A percentile compares a stretch with the other conserved stretches of the same genome.
These are phyloP conservation scores for Anguilla japonica DNA, from an alignment of 2,113 vertebrate genomes.

Conservation along the genomic window DNA sequence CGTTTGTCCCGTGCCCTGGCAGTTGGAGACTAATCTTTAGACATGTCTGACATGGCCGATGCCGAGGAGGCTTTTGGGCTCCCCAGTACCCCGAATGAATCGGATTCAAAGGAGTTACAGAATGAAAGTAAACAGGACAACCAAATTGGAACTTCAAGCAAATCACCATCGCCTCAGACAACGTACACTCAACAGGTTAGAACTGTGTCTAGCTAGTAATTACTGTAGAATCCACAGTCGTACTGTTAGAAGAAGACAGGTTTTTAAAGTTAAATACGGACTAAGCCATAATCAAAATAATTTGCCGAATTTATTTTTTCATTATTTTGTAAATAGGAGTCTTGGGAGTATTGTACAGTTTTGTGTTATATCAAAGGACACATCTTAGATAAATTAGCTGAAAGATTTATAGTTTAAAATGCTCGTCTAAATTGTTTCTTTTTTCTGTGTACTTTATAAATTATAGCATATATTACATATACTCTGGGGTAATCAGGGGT, in stretches of 20 bases:
- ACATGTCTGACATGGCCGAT: conserved; percentile 82
- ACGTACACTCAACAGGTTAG: conserved; percentile 84
- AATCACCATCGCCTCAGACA: conserved; percentile 77
- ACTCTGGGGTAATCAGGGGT: too few species aligned
- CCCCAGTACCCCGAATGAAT: conserved; percentile 74
- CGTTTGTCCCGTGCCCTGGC: not conserved
- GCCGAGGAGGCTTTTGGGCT: conserved; percentile 85
- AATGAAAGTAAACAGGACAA: conserved; percentile 77
- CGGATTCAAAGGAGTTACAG: conserved; percentile 80
- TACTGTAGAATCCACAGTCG: not conserved
- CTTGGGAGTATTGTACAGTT: too few species aligned
- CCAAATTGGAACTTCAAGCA: conserved; percentile 69
- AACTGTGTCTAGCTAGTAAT: not conserved
- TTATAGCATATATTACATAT: too few species aligned
- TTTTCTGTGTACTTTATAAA: too few species aligned
- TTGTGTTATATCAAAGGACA: not conserved
- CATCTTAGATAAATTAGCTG: not conserved
- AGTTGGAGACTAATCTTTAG: conserved; percentile 17
- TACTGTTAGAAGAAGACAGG: too few species aligned
- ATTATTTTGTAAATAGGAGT: too few species aligned
- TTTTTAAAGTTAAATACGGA: not conserved
- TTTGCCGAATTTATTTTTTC: too few species aligned
- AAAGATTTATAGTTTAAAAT: not conserved
- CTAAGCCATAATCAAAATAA: not conserved
- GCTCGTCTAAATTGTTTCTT: too few species aligned